Base-by-base conservation (phyloP, 2,797 vertebrate genomes). In the Chrysocyon brachyurus region DNA sequence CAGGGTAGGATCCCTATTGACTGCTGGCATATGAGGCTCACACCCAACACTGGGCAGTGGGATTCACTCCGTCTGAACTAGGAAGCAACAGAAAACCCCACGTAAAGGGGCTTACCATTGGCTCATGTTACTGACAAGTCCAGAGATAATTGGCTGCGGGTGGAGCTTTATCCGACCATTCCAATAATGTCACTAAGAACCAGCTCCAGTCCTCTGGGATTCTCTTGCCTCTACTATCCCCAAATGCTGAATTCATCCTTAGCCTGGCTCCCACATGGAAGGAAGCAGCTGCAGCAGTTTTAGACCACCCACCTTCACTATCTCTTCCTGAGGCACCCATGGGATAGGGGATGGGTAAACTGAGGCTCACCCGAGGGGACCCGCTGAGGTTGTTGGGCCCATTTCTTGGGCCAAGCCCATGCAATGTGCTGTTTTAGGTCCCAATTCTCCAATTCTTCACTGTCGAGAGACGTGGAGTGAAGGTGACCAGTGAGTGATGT, bases 91-190 rank as follows among this genome's bases (percentile, higher is more conserved):
- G 78, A 86, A 91, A 82, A 87, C 10, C n/a, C 52, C 26, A 52
- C 12, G 68, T 83, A 78, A 54, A 89, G 12, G 31, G 22, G 56
- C 14, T 89, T 85, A 40, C 64, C 82, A 63, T 56, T 54, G 82
- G 54, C 33, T 92, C 46, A 49, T 54, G 70, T 91, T 73, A 36
- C 77, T 93, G 77, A 81, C 83, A 87, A 83, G 46, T 57, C 52
- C 46, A 78, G 81, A 72, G 31, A 64, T 57, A 24, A 19, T 12
- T 31, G 61, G 46, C 46, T 64, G 21, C 54, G 72, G 15, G 54
- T 17, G 14, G 52, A 66, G 21, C 78, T 88, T 84, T 68, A 91
- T 73, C 16, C 52, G 88, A 72, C 12, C 46, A 52, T 57, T 78
- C 15, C 19, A 46, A 22, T 57, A 81, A 64, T 0, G 8, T 87